Evolutionary conservation across 1,140 invertebrate species (phyloP), one percentile per base, ranked within the genome.

Genomic region (Galendromus occidentalis): DNA sequence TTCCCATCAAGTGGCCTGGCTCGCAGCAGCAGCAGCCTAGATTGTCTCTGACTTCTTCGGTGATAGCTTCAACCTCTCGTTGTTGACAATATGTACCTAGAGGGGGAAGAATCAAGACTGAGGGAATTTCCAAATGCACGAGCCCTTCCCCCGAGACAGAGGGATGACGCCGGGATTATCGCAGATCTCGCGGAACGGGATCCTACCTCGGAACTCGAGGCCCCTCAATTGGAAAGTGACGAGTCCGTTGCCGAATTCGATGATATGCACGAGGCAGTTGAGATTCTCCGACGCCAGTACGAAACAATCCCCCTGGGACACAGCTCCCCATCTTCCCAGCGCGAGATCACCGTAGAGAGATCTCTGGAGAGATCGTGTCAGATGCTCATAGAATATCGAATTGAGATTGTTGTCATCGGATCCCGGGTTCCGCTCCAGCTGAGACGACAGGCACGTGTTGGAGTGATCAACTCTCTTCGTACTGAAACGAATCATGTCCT

Each of bases 331-430:
- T 7, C 92, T 82, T 44, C 92, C 93, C 69, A 98, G 75, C 65
- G 86, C 81, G 20, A 98, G 79, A 78, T 98, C 94, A 0, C 95
- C 94, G 74, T 88, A 95, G 1, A 99, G 78, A 64, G 88, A 93
- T 75, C 94, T 88, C 74, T 99, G 95, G 42, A 99, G 76, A 0
- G 92, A 95, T 41, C 92, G 82, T 0, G 94, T 98, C 18, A 99
- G 77, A 76, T 98, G 95, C 77, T 99, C 95, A 73, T 99, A 99
- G 79, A 99, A 98, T 72, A 98, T 97, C 0, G 93, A 95, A 76
- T 99, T 98, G 14, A 99, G 76, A 77, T 98, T 98, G 76, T 98
- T 98, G 73, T 98, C 94, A 77, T 98, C 95, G 69, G 90, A 86
- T 59, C 90, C 90, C 30, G 95, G 81, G 78, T 96, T 96, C 30